phyloP scores from a whole-genome alignment of 2,797 vertebrate species.

The Remorina albescens region DNA sequence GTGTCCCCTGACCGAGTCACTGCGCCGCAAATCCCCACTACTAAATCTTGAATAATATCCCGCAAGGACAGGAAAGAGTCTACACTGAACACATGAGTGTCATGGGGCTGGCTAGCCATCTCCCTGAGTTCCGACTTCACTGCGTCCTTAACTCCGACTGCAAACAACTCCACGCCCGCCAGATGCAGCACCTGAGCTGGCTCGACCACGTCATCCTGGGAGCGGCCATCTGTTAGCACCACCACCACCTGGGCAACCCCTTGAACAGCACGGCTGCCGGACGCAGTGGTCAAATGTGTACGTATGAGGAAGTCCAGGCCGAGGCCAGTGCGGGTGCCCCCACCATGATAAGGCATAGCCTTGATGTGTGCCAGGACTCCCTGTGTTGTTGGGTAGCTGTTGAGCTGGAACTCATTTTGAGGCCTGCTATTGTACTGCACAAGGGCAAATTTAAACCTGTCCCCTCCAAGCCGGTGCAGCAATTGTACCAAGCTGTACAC shows the following conservation, averaged over 20 bases:
- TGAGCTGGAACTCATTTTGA: constrained; percentile 89
- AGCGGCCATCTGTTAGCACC: constrained; percentile 88
- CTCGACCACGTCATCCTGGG: constrained; percentile 86
- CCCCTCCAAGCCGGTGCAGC: constrained; percentile 84
- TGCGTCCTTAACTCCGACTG: constrained; percentile 89
- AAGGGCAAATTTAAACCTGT: constrained; percentile 87
- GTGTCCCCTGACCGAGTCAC: constrained; percentile 69
- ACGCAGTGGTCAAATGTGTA: constrained; percentile 84
- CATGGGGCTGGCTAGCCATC: constrained; percentile 85
- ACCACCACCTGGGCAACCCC: constrained; percentile 88
- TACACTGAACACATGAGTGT: constrained; percentile 89
- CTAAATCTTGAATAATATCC: constrained; percentile 88
- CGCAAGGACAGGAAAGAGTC: constrained; percentile 88
- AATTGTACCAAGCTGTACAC: constrained; percentile 88
- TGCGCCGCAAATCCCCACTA: constrained; percentile 84
- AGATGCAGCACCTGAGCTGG: constrained; percentile 84
- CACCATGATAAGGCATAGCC: constrained; percentile 85
- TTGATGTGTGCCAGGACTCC: constrained; percentile 88
- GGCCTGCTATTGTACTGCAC: constrained; percentile 88
- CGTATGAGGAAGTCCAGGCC: constrained; percentile 89
- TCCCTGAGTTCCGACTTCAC: constrained; percentile 87
- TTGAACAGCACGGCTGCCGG: constrained; percentile 88
- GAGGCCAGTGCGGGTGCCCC: constrained; percentile 86
- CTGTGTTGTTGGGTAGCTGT: constrained; percentile 83
- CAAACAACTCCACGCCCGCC: constrained; percentile 87